A percentile compares a stretch with the other conserved stretches of the same genome.
These are phyloP conservation scores for Pseudococcus viburni DNA, from an alignment of 2,888 invertebrate species.

Conservation along the genomic window DNA sequence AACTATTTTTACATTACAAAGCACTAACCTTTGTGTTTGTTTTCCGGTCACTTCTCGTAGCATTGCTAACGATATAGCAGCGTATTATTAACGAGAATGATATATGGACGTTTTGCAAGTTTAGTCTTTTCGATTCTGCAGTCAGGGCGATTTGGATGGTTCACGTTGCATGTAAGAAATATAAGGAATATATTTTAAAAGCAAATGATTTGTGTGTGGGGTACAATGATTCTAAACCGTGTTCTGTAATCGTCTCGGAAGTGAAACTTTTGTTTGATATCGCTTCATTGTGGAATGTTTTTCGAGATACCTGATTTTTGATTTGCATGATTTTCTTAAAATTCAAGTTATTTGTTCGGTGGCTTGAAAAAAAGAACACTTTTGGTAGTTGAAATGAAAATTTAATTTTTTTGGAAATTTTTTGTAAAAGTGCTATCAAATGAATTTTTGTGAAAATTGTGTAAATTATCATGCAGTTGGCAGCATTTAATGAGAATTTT, in stretches of 20 bases:
- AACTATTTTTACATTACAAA: constrained; percentile 1
- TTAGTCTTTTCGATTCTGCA: neutral
- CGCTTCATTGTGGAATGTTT: neutral
- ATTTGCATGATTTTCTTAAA: too few species aligned
- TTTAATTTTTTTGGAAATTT: too few species aligned
- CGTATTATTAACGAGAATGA: neutral
- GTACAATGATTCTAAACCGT: neutral
- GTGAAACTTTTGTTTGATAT: neutral
- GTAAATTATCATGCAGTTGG: too few species aligned
- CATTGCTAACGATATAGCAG: neutral
- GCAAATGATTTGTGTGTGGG: neutral
- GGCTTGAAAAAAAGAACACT: too few species aligned
- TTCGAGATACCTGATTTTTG: too few species aligned
- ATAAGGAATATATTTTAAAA: neutral
- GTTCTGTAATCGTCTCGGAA: neutral
- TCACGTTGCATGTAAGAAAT: neutral
- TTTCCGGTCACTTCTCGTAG: constrained; percentile 13
- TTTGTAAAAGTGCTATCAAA: too few species aligned
- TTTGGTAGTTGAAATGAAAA: too few species aligned
- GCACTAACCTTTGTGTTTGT: constrained; percentile 15
- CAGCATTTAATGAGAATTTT: too few species aligned
- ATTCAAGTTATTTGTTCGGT: too few species aligned
- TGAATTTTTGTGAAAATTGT: too few species aligned
- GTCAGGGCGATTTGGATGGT: neutral
- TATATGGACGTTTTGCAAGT: neutral